Base-by-base conservation (phyloP, 2,113 vertebrate species). In the Peromyscus leucopus region DNA sequence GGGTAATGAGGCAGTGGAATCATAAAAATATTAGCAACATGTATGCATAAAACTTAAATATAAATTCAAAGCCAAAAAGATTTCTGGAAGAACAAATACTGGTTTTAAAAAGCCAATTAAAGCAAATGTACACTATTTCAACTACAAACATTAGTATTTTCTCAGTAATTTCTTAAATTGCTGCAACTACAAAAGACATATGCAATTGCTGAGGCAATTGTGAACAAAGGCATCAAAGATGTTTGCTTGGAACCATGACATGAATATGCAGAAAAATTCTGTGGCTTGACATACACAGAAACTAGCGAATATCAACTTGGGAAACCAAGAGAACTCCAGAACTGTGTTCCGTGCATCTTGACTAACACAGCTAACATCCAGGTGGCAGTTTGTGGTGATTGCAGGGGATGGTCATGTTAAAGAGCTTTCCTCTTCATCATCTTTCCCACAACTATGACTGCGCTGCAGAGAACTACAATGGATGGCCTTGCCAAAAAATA, bases 41-140 rank as follows among this genome's bases (percentile, higher is more conserved):
- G n/a, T 95, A 91, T 26, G 55, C 51, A 89, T 5, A 90, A 96
- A 89, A 76, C 26, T 89, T 80, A 89, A 83, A 88, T 69, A 31
- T 31, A 72, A 86, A 12, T 67, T 78, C 65, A 87, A 83, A 92
- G 75, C 74, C 42, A 72, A 94, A 93, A 91, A 42, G 57, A 85
- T 93, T 93, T 96, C 71, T 63, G 63, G 57, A 80, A 95, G 74
- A 89, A 71, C 72, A 78, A 90, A 91, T 72, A 22, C 31, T 67
- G 69, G 90, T 57, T 74, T 87, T 39, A 72, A 89, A 72, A 39
- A 74, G 21, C 75, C 61, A 93, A 28, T 31, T 67, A 31, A 89
- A 92, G 6, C 15, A 71, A 90, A 80, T 91, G 71, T 51, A 85
- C 48, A 89, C 3, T 89, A 55, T 7, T 89, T 71, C 24, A 33